A percentile compares a stretch with the other conserved stretches of the same genome.
phyloP scores from a whole-genome alignment of 2,888 invertebrate genomes.

The Smittia aterrima region DNA sequence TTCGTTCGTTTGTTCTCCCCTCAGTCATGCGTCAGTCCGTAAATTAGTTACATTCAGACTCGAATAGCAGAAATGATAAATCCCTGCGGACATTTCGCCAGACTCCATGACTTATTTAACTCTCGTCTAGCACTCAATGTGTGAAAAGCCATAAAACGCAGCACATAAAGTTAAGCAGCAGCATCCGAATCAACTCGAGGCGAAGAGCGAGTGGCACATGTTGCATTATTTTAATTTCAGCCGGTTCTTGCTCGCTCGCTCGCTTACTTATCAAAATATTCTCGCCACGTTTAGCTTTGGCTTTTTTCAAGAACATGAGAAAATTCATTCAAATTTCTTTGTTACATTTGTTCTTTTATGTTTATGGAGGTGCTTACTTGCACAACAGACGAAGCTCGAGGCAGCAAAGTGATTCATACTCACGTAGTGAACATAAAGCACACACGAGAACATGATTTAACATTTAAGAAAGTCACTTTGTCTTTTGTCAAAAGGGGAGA shows the following conservation, averaged over 20 bases:
- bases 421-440: constrained; percentile 38
- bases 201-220: background rate
- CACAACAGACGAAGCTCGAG: background rate
- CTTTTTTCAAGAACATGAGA: constrained; percentile 9
- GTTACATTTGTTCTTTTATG: constrained; percentile 4
- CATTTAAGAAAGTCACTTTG: background rate
- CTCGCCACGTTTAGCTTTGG: constrained; percentile 1
- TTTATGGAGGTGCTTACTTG: background rate
- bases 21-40: background rate
- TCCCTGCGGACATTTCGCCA: background rate
- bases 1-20: background rate
- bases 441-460: background rate
- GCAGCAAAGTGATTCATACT: constrained; percentile 39
- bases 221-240: constrained; percentile 8
- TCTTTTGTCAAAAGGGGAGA: background rate
- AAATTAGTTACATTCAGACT: background rate
- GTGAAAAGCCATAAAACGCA: constrained; percentile 15
- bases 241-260: background rate
- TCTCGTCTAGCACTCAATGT: constrained; percentile 14
- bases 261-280: background rate
- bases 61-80: background rate
- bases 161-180: background rate
- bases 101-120: background rate
- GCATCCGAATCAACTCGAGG: background rate
- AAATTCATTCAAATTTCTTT: constrained; percentile 14